Evolutionary conservation across 2,113 vertebrate species (phyloP).

Genomic region (Arvicanthis niloticus): DNA sequence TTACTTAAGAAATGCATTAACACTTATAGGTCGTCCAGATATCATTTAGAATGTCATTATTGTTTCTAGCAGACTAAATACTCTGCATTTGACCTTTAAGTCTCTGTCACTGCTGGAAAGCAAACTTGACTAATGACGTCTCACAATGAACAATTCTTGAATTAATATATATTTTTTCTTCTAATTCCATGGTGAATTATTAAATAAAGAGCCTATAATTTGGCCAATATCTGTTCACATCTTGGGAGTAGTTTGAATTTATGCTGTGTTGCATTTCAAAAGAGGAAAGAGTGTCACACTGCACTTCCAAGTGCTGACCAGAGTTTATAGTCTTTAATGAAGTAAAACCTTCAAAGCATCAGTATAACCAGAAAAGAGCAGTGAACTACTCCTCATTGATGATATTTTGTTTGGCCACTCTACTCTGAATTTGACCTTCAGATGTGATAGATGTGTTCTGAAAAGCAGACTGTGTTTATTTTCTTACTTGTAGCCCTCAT

Average conservation of each 20-base stretch:
- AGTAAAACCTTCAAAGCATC: not conserved
- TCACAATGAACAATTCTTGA: constrained; percentile 59
- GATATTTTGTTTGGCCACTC: constrained; percentile 15
- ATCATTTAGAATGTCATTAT: constrained; percentile 59
- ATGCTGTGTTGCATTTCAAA: constrained; percentile 19
- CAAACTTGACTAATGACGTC: constrained; percentile 49
- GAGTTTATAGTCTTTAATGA: not conserved
- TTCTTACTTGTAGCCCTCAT: constrained; percentile 16
- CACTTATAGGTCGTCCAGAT: constrained; percentile 63
- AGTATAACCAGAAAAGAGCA: constrained; percentile 35
- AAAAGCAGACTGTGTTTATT: constrained; percentile 43
- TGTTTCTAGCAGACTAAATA: constrained; percentile 59
- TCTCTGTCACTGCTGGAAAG: constrained; percentile 48
- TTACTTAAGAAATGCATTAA: constrained; percentile 68
- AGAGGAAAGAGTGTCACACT: not conserved
- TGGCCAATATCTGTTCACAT: not conserved
- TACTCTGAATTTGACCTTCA: constrained; percentile 51
- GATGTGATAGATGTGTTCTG: constrained; percentile 8
- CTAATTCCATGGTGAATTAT: constrained; percentile 62
- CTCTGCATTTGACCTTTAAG: constrained; percentile 68
- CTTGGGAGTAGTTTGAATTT: constrained; percentile 47
- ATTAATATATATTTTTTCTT: constrained; percentile 56
- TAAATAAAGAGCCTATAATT: constrained; percentile 58
- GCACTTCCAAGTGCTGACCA: not conserved
- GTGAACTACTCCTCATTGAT: constrained; percentile 22